Evolutionary conservation across 1,140 invertebrate species (phyloP), one percentile per base, ranked within the genome.

Genomic region (Pentalonia nigronervosa): DNA sequence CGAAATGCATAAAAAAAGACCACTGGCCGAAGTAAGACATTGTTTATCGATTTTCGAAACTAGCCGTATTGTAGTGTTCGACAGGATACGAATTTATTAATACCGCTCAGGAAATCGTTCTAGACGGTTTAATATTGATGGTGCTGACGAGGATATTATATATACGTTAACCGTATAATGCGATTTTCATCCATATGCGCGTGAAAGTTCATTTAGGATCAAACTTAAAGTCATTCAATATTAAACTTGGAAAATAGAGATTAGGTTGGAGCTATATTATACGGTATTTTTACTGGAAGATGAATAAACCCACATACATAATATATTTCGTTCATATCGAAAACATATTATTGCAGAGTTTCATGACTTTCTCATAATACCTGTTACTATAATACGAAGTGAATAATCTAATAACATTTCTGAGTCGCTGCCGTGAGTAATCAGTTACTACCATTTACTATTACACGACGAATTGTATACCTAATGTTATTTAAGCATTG

Each of bases 211-310:
- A 34, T 88, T 34, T 88, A n/a, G 47, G 47, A 88, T 88, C 47
- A 88, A 88, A 88, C 47, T 50, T 17, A 88, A 88, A 88, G 47
- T 50, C 47, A 88, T 88, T n/a, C 86, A 88, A n/a, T 88, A 88
- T 88, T 88, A 88, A 88, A 88, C 47, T 50, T 50, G 47, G 86
- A 88, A 88, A 50, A 48, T 88, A 88, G 47, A 48, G 86, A 88
- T 88, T 88, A 50, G 47, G n/a, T 34, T 11, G n/a, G 48, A 48
- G 47, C 2, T 88, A 88, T 76, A 76, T n/a, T n/a, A n/a, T n/a
- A 30, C 25, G 45, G 41, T 47, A 41, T 84, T 41, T 45, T 47
- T 47, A 4, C 41, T 41, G 45, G 21, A 11, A 47, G 84, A n/a
- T 17, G 30, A 47, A 25, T 88, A 88, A 88, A 8, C 47, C 14